Percentiles rank a stretch among this genome's conserved stretches.
Evolutionary conservation across 2,888 invertebrate genomes (phyloP).

Genomic region (Thymelicus lineola): DNA sequence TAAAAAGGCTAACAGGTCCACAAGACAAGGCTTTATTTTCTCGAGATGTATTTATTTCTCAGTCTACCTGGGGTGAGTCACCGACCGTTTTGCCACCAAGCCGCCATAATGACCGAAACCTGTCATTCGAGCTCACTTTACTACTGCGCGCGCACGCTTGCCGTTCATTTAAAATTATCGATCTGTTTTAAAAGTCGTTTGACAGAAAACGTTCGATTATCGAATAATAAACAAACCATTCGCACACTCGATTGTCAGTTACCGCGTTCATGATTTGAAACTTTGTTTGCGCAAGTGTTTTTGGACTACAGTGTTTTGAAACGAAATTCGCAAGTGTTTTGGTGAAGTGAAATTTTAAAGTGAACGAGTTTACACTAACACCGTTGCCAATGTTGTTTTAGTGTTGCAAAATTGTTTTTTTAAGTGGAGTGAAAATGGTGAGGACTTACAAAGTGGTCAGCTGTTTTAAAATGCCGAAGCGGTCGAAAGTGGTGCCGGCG

Average conservation of each 20-base stretch:
- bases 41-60: constrained; percentile 31
- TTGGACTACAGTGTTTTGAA: constrained; percentile 28
- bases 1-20: constrained; percentile 7
- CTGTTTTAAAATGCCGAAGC: constrained; percentile 70
- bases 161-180: constrained; percentile 20
- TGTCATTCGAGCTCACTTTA: constrained; percentile 69
- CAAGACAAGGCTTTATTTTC: constrained; percentile 14
- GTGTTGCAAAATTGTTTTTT: constrained; percentile 45
- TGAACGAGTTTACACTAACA: constrained; percentile 21
- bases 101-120: constrained; percentile 66
- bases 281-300: constrained; percentile 16
- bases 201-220: constrained; percentile 14
- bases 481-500: constrained; percentile 71
- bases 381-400: constrained; percentile 22
- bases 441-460: constrained; percentile 67
- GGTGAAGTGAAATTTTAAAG: constrained; percentile 12
- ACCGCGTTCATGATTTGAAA: neutral
- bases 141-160: constrained; percentile 67
- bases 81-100: constrained; percentile 52
- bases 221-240: constrained; percentile 10
- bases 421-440: constrained; percentile 60
- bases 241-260: constrained; percentile 24
- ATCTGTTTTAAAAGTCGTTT: constrained; percentile 22
- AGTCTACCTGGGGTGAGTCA: constrained; percentile 61
- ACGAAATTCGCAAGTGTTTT: constrained; percentile 11